Percentiles rank a stretch among this genome's conserved stretches.
Conservation (phyloP, 2,113 vertebrate genomes). For the Rhabdomys dilectus region DNA sequence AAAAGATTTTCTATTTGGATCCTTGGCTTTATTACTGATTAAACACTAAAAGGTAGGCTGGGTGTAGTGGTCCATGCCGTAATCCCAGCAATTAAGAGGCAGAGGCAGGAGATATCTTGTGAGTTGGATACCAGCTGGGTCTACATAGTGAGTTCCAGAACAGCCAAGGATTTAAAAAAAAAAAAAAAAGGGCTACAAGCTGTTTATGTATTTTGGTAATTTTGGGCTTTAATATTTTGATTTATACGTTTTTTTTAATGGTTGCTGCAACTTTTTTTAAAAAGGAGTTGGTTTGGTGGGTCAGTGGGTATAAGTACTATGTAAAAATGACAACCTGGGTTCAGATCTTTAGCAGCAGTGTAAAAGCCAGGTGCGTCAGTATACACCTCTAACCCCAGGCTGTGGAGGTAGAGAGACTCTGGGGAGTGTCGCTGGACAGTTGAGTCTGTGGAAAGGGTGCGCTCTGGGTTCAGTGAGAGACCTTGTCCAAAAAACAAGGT, state of each 20-base stretch:
- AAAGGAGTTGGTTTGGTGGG: not conserved
- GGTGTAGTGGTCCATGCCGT: not conserved
- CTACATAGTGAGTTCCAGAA: not conserved
- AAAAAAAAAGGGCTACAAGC: not conserved
- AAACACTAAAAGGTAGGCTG: not conserved
- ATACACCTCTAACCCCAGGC: not conserved
- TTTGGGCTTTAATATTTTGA: not conserved
- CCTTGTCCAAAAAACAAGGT: not conserved
- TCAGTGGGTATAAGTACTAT: not conserved
- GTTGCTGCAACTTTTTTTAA: not conserved
- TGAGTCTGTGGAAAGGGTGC: rapidly evolving
- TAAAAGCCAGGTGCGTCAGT: no score
- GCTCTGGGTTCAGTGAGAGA: not conserved
- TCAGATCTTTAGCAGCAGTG: not conserved
- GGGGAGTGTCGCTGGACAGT: not conserved
- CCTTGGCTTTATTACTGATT: not conserved
- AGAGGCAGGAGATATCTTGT: not conserved
- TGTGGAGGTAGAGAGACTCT: not conserved
- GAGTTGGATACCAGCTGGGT: not conserved
- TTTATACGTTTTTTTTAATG: not conserved
- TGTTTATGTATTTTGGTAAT: not conserved
- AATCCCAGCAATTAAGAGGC: not conserved
- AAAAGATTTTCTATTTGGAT: slow-evolving; percentile 6
- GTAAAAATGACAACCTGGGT: not conserved
- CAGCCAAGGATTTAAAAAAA: not conserved